A percentile compares a stretch with the other conserved stretches of the same genome.
These are phyloP conservation scores for Baronia brevicornis DNA, from an alignment of 2,888 invertebrate species.

Conservation along the genomic window DNA sequence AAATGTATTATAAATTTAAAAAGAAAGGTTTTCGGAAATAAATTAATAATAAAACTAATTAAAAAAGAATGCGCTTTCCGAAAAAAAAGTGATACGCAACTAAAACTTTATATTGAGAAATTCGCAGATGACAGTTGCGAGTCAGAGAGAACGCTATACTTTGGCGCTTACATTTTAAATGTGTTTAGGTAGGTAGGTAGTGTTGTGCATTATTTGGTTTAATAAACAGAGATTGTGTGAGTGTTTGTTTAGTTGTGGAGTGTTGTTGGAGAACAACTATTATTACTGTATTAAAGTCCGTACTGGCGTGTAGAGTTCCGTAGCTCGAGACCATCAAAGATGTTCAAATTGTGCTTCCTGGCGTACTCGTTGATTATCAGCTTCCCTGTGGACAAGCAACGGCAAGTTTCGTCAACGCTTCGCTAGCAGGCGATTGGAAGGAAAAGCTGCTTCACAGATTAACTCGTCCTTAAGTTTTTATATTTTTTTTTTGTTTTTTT, in stretches of 20 bases:
- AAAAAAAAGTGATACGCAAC: too few species aligned
- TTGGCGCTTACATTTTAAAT: too few species aligned
- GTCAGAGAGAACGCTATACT: too few species aligned
- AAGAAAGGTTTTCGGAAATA: too few species aligned
- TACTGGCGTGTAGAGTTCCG: slow-evolving; percentile 86
- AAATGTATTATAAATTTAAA: too few species aligned
- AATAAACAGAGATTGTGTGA: slow-evolving; percentile 17
- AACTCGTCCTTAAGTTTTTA: not conserved
- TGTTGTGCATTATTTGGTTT: too few species aligned
- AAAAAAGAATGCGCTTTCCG: too few species aligned
- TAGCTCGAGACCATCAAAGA: slow-evolving; percentile 84
- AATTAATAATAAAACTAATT: too few species aligned
- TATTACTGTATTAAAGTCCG: slow-evolving; percentile 82
- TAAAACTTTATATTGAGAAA: too few species aligned
- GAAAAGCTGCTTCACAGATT: slow-evolving; percentile 19
- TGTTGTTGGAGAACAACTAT: slow-evolving; percentile 53
- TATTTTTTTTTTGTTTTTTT: not conserved
- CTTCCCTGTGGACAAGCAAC: slow-evolving; percentile 76
- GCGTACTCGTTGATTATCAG: slow-evolving; percentile 84
- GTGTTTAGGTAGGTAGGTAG: too few species aligned
- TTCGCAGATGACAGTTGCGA: too few species aligned
- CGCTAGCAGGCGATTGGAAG: slow-evolving; percentile 30
- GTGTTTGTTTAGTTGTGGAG: slow-evolving; percentile 1
- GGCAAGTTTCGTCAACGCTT: slow-evolving; percentile 22
- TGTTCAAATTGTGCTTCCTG: slow-evolving; percentile 82